Conservation (phyloP, 1,140 invertebrate species). For the Scaptomyza hsui region DNA sequence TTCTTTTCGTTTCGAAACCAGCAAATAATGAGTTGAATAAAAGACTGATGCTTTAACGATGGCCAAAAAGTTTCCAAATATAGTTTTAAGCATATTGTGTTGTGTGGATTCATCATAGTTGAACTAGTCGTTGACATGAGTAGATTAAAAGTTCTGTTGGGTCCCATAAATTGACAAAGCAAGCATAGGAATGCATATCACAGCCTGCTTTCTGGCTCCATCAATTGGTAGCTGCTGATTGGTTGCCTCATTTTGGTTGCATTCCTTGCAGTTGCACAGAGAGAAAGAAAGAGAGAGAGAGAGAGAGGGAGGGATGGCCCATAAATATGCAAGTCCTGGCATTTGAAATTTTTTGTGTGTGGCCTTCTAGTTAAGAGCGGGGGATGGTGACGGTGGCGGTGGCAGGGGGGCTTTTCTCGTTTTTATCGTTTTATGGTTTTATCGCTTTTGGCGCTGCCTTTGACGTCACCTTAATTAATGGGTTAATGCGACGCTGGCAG, state of each 20-base stretch:
- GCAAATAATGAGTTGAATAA: constrained; percentile 1
- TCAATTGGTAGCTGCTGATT: constrained; percentile 18
- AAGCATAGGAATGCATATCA: constrained; percentile 4
- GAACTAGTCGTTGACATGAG: constrained; percentile 3
- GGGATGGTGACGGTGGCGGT: no score
- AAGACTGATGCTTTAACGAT: background rate
- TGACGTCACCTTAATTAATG: constrained; percentile 82
- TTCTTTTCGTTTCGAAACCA: background rate
- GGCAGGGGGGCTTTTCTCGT: constrained; percentile 12
- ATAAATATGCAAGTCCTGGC: constrained; percentile 71
- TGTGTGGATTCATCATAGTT: background rate
- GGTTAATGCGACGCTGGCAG: constrained; percentile 75
- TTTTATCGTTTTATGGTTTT: constrained; percentile 48
- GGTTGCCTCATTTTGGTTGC: constrained; percentile 36
- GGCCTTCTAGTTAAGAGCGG: no score
- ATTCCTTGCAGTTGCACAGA: constrained; percentile 46
- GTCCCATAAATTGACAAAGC: background rate
- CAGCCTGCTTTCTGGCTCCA: background rate
- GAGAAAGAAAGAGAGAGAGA: no score
- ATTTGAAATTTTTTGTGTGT: constrained; percentile 62
- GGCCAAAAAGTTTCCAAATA: background rate
- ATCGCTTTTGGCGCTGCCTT: constrained; percentile 56
- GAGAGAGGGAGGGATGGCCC: constrained; percentile 26
- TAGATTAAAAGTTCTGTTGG: background rate
- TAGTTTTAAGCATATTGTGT: no score